Evolutionary conservation across 2,888 invertebrate species (phyloP), one percentile per base, ranked within the genome.

Genomic region (Metopia argyrocephala): DNA sequence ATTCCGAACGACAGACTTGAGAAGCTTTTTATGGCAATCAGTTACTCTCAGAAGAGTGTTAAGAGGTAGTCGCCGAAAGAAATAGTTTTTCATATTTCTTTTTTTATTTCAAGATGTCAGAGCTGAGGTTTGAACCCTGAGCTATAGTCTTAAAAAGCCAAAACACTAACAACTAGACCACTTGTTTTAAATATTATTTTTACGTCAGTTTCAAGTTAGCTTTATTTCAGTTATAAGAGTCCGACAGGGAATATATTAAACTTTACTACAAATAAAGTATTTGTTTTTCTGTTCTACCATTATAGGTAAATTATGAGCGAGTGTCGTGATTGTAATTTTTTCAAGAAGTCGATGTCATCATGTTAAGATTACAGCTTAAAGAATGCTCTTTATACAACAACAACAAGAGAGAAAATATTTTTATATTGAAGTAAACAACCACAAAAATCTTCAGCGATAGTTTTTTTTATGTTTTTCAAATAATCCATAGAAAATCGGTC

Each of bases 351-450:
- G 45, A 52, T 76, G 76, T 68, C 62, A 69, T 76, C 76, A n/a
- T 31, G 31, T 65, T 73, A 48, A 52, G 68, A 76, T 76, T 76
- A 59, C 57, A 73, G 50, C 12, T 69, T 28, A 65, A 69, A 50
- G 46, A 71, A 69, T 57, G 15, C 28, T 74, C 74, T 69, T 74
- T 52, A 68, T 65, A 27, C 50, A 15, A 68, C 15, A 48, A 57
- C 50, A 38, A n/a, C 54, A 73, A 23, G 56, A 38, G 15, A 12
- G 38, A 38, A 38, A 38, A 12, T 9, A 38, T 12, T 9, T 38
- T 38, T 38, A 12, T 38, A 38, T 12, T 48, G 23, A 27, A 48
- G 45, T 68, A 56, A 23, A 71, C 48, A 65, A 65, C 57, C 52
- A 52, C 69, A 74, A 74, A 65, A 45, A 62, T 73, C 21, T 48